A percentile compares a stretch with the other conserved stretches of the same genome.
Evolutionary conservation across 1,140 invertebrate genomes (phyloP).

Genomic region (Apis florea): DNA sequence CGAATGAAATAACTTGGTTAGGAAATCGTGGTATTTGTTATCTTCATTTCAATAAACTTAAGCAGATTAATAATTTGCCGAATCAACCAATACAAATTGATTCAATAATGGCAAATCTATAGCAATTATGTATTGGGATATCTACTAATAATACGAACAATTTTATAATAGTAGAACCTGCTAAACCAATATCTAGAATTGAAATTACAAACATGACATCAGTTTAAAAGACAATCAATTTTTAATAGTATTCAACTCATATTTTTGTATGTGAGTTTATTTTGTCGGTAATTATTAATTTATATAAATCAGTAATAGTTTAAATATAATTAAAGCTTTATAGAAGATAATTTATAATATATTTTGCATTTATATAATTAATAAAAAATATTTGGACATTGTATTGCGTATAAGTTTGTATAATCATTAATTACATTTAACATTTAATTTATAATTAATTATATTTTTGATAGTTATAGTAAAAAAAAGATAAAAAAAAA

Average conservation of each 20-base stretch:
- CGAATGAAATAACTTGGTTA: slow-evolving; percentile 85
- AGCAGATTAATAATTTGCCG: slow-evolving; percentile 69
- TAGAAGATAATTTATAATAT: neutral
- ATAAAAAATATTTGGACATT: neutral
- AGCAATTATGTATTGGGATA: slow-evolving; percentile 78
- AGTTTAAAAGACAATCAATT: slow-evolving; percentile 68
- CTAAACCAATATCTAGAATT: slow-evolving; percentile 79
- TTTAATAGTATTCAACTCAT: neutral
- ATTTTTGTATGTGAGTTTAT: slow-evolving; percentile 20
- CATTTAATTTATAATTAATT: slow-evolving; percentile 4
- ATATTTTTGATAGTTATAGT: slow-evolving; percentile 8
- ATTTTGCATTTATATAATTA: neutral
- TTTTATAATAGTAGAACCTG: slow-evolving; percentile 76
- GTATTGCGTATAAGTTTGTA: neutral
- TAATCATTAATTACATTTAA: neutral
- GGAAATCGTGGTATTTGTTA: slow-evolving; percentile 84
- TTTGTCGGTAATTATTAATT: neutral
- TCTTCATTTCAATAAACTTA: slow-evolving; percentile 84
- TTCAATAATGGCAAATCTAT: slow-evolving; percentile 81
- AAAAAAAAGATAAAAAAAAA: no score
- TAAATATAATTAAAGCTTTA: slow-evolving; percentile 12
- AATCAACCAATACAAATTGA: slow-evolving; percentile 79
- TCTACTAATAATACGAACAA: slow-evolving; percentile 66
- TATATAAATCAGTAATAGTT: neutral
- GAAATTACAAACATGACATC: slow-evolving; percentile 79